Percentiles rank a stretch among this genome's conserved stretches.
Evolutionary conservation across 2,888 invertebrate species (phyloP).

Genomic region (Patella ulyssiponensis): DNA sequence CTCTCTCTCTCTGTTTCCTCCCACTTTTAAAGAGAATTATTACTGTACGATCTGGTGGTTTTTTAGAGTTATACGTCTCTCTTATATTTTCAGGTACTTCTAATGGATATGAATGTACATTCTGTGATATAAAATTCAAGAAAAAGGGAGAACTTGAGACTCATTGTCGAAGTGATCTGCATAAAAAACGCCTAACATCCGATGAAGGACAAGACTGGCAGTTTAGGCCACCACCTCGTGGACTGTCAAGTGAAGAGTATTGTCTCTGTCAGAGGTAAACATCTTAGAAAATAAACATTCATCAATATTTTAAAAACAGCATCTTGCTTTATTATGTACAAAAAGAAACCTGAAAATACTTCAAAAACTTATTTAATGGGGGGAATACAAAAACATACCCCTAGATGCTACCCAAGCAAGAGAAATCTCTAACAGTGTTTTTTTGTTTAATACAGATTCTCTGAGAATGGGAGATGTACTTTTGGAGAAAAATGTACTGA

Average conservation of each 20-base stretch:
- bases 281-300: not conserved
- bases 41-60: too few species aligned
- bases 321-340: not conserved
- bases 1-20: too few species aligned
- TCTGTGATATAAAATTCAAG: constrained; percentile 59
- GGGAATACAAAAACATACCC: too few species aligned
- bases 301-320: not conserved
- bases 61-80: too few species aligned
- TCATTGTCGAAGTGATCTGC: constrained; percentile 71
- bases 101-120: constrained; percentile 44
- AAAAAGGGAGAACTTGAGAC: constrained; percentile 57
- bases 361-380: too few species aligned
- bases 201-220: constrained; percentile 76
- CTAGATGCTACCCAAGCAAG: too few species aligned
- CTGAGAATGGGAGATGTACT: constrained; percentile 74
- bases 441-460: constrained; percentile 38
- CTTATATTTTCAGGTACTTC: not conserved
- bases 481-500: constrained; percentile 82
- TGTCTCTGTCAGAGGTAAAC: constrained; percentile 77
- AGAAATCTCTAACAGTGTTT: too few species aligned
- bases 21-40: too few species aligned
- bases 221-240: constrained; percentile 81
- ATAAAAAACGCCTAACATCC: constrained; percentile 80
- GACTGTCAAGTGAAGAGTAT: constrained; percentile 79
- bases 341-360: too few species aligned